Evolutionary conservation across 23 tunicate species (phyloP).

Genomic region (Halocynthia aurantium): DNA sequence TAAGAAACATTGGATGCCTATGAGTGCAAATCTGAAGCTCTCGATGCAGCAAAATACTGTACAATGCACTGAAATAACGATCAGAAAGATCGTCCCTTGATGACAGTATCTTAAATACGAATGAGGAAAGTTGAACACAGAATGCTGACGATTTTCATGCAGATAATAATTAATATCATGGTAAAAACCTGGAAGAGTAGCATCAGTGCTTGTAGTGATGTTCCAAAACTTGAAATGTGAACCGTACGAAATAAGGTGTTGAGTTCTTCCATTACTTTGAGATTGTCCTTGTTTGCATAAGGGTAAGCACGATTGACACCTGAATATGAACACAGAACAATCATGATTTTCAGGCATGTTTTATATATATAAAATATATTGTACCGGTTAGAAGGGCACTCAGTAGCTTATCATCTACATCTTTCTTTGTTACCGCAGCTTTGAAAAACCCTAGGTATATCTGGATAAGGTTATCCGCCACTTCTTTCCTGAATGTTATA

Average conservation of each 20-base stretch:
- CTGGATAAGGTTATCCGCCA: slow-evolving; percentile 49
- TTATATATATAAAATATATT: not conserved
- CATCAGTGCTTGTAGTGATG: slow-evolving; percentile 59
- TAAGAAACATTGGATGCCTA: slow-evolving; percentile 76
- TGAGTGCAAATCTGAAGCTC: slow-evolving; percentile 38
- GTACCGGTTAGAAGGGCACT: slow-evolving; percentile 78
- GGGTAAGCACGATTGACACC: slow-evolving; percentile 89
- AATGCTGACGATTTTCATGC: not conserved
- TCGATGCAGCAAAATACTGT: slow-evolving; percentile 33
- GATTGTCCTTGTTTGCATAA: slow-evolving; percentile 39
- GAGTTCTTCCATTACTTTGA: slow-evolving; percentile 35
- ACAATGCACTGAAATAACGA: slow-evolving; percentile 73
- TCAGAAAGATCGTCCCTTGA: slow-evolving; percentile 62
- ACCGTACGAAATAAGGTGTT: slow-evolving; percentile 49
- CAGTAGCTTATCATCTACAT: slow-evolving; percentile 52
- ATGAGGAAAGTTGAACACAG: not conserved
- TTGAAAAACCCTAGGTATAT: slow-evolving; percentile 86
- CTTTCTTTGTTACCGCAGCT: slow-evolving; percentile 40
- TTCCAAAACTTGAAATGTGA: slow-evolving; percentile 59
- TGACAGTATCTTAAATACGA: slow-evolving; percentile 28
- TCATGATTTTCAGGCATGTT: not conserved
- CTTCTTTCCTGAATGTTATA: slow-evolving; percentile 52
- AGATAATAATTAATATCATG: not conserved
- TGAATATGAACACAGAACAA: slow-evolving; percentile 3
- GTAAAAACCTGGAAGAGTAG: slow-evolving; percentile 47